A percentile compares a stretch with the other conserved stretches of the same genome.
These are phyloP conservation scores for Coptodon rendalli DNA, from an alignment of 2,113 vertebrate species.

Conservation along the genomic window DNA sequence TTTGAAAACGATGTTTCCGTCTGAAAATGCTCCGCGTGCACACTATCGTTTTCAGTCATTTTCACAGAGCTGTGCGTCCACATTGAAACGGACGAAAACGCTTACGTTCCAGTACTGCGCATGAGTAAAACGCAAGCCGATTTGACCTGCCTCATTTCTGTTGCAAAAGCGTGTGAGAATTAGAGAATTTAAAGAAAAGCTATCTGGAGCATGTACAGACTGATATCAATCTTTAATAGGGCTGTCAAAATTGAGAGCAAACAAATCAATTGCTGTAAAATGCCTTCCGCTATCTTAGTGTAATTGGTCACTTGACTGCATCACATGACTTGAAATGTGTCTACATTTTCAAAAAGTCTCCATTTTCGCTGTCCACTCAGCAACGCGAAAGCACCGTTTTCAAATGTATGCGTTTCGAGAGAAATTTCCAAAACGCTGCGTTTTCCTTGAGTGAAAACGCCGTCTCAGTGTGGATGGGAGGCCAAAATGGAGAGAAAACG, in stretches of 20 bases:
- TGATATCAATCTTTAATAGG: not conserved
- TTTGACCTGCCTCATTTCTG: not conserved
- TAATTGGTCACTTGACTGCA: not conserved
- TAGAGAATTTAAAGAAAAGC: not conserved
- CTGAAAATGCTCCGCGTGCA: rapidly evolving
- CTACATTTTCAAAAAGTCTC: not conserved
- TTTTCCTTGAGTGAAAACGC: not conserved
- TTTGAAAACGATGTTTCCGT: rapidly evolving
- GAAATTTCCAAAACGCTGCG: rapidly evolving
- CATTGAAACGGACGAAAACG: rapidly evolving
- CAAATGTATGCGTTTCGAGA: rapidly evolving
- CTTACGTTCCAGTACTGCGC: not conserved
- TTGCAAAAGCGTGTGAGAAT: not conserved
- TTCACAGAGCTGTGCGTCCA: not conserved
- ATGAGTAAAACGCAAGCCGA: not conserved
- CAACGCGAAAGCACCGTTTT: rapidly evolving
- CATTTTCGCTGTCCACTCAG: rapidly evolving
- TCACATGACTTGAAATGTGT: not conserved
- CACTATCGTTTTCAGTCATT: not conserved
- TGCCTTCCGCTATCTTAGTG: not conserved
- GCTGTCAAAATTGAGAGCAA: not conserved
- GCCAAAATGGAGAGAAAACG: not conserved
- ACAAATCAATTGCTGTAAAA: not conserved
- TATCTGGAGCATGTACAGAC: not conserved
- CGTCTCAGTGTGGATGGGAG: rapidly evolving